A percentile compares a stretch with the other conserved stretches of the same genome.
Evolutionary conservation across 2,113 vertebrate genomes (phyloP).

Genomic region (Laticauda colubrina): DNA sequence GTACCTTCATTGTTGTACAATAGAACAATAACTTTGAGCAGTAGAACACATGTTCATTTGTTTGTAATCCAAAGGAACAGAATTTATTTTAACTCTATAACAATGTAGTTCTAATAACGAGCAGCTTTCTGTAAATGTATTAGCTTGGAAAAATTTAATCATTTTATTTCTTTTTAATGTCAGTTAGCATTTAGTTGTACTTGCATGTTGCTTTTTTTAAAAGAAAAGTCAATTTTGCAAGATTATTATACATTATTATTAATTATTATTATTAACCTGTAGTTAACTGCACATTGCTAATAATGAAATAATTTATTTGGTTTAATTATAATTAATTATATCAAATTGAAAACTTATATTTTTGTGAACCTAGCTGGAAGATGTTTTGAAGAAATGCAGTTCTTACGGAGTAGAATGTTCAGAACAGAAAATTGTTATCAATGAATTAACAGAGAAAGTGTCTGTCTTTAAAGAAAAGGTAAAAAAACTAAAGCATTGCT

Average conservation of each 20-base stretch:
- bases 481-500: constrained; percentile 21
- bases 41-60: background rate
- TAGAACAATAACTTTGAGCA: background rate
- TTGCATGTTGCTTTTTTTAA: background rate
- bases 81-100: background rate
- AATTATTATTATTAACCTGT: background rate
- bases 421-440: constrained; percentile 73
- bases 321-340: background rate
- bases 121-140: background rate
- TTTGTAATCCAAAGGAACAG: background rate
- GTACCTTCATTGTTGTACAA: background rate
- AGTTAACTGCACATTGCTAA: background rate
- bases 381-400: constrained; percentile 70
- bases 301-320: background rate
- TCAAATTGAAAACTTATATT: background rate
- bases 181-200: background rate
- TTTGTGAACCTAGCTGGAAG: constrained; percentile 70
- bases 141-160: background rate
- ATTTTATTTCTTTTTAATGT: background rate
- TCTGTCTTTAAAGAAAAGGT: constrained; percentile 82
- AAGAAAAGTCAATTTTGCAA: background rate
- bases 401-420: constrained; percentile 72
- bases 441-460: constrained; percentile 79
- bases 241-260: background rate
- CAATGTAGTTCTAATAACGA: background rate